A percentile compares a stretch with the other conserved stretches of the same genome.
Conservation (phyloP, 2,113 vertebrate species). For the Perca flavescens region DNA sequence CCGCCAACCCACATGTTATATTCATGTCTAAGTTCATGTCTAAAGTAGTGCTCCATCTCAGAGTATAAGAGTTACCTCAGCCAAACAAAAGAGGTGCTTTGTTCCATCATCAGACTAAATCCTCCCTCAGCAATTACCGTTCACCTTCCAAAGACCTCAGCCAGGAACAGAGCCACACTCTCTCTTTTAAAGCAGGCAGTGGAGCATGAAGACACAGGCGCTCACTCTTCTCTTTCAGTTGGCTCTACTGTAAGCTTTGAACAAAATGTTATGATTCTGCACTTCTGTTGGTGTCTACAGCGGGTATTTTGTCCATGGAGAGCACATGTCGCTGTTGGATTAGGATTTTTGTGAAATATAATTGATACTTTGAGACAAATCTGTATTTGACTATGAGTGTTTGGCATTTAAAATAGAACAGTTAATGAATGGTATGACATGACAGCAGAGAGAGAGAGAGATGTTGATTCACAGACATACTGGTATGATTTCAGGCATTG, state of each 20-base stretch:
- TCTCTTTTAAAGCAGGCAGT: constrained; percentile 72
- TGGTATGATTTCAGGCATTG: not conserved
- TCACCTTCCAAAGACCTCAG: constrained; percentile 81
- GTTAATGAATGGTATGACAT: not conserved
- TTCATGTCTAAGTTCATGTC: constrained; percentile 51
- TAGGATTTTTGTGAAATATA: not conserved
- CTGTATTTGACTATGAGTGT: not conserved
- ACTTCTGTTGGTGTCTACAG: not conserved
- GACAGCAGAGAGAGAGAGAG: constrained; percentile 10
- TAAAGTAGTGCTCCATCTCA: constrained; percentile 40
- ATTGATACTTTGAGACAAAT: not conserved
- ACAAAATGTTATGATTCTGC: constrained; percentile 19
- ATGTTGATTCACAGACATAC: not conserved
- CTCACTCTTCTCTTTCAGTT: constrained; percentile 46
- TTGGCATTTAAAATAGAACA: not conserved
- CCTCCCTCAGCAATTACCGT: constrained; percentile 81
- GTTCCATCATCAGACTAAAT: constrained; percentile 75
- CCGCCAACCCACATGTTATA: constrained; percentile 13
- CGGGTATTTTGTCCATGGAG: not conserved
- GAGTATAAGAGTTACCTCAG: constrained; percentile 61
- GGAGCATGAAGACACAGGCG: constrained; percentile 74
- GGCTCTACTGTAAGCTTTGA: constrained; percentile 24
- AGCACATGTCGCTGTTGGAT: not conserved
- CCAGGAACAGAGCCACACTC: constrained; percentile 71
- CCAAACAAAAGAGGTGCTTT: constrained; percentile 79